These are phyloP conservation scores for Chironomus tepperi DNA, from an alignment of 1,140 invertebrate species.

Conservation along the genomic window DNA sequence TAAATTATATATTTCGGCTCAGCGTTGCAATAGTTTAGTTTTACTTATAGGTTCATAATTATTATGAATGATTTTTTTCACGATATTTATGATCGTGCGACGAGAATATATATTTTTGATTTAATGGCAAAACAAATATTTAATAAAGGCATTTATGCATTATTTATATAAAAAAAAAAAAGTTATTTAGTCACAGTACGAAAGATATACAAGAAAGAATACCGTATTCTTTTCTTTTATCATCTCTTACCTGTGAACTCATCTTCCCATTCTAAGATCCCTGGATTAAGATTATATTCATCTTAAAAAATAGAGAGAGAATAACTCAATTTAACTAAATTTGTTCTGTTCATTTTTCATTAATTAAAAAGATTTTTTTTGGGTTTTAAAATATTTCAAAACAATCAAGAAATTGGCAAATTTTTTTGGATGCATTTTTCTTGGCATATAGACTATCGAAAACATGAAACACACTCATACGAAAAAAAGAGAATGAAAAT, in stretches of 20 bases:
- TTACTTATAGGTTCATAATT: not conserved
- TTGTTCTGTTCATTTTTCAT: conserved; percentile 24
- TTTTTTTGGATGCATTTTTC: not conserved
- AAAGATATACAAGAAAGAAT: conserved; percentile 9
- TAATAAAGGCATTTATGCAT: conserved; percentile 25
- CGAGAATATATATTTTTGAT: too few species aligned
- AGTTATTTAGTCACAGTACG: conserved; percentile 25
- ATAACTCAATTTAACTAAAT: conserved; percentile 50
- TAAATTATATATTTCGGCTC: conserved; percentile 17
- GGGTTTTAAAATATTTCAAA: not conserved
- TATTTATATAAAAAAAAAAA: conserved; percentile 24
- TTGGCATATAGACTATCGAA: not conserved
- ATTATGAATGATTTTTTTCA: not conserved
- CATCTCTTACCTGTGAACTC: conserved; percentile 93
- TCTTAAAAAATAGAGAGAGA: conserved; percentile 79
- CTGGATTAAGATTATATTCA: conserved; percentile 97
- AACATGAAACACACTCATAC: conserved; percentile 30
- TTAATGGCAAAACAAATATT: conserved; percentile 5
- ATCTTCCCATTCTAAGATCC: conserved; percentile 98
- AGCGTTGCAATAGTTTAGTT: conserved; percentile 18
- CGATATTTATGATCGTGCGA: not conserved
- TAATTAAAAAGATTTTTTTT: conserved; percentile 25
- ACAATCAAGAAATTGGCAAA: not conserved
- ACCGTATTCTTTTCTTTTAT: not conserved
- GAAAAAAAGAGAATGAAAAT: conserved; percentile 27